Percentiles rank a stretch among this genome's conserved stretches.
Evolutionary conservation across 2,888 invertebrate species (phyloP).

Genomic region (Heliothis peltigera): DNA sequence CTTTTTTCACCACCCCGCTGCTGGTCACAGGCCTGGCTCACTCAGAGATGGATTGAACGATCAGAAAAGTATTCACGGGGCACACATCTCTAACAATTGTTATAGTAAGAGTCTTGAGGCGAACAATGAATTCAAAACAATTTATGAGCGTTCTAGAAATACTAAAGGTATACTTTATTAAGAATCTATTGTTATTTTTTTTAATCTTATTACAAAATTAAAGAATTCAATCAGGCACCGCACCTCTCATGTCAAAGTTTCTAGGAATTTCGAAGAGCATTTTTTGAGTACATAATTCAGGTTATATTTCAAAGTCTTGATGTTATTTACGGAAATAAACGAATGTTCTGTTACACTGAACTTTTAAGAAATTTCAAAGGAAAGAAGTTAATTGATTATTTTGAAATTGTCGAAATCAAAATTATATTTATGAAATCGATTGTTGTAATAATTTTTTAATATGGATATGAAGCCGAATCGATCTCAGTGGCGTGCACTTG

Average conservation of each 20-base stretch:
- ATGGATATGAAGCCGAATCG: no score
- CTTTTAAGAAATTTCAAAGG: background rate
- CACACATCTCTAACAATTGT: no score
- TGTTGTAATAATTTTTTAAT: no score
- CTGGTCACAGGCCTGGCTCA: no score
- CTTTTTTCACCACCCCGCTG: no score
- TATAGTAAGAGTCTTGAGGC: no score
- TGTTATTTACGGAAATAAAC: background rate
- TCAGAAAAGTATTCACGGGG: no score
- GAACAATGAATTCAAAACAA: no score
- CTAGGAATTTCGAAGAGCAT: background rate
- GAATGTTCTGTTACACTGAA: background rate
- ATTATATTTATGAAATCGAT: no score
- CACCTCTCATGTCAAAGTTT: background rate
- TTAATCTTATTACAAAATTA: background rate
- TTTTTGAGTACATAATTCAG: background rate
- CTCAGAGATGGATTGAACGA: no score
- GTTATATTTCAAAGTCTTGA: background rate
- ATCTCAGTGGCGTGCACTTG: no score
- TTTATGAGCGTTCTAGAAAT: background rate
- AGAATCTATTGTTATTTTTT: background rate
- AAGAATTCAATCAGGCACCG: background rate
- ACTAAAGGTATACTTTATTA: background rate
- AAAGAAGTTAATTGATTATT: background rate
- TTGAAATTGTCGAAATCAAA: background rate